Evolutionary conservation across 2,888 invertebrate species (phyloP).

Genomic region (Trisateles emortualis): DNA sequence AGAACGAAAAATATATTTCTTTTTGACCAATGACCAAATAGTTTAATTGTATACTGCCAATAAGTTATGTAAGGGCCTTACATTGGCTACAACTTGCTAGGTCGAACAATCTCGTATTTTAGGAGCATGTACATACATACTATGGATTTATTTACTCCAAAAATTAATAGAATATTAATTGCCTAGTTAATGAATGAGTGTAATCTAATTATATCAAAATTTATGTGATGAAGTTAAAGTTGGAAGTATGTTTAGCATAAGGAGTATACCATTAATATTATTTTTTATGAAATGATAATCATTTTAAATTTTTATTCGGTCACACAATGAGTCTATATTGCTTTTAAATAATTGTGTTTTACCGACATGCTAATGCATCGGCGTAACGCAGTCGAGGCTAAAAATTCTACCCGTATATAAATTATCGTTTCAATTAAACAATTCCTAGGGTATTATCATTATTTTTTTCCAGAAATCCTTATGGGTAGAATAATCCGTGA

Average conservation of each 20-base stretch:
- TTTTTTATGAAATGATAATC: conserved; percentile 57
- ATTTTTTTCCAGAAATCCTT: no score
- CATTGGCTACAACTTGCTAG: conserved; percentile 55
- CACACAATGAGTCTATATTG: conserved; percentile 18
- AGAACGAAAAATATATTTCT: conserved; percentile 3
- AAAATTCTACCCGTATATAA: no score
- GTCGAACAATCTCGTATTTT: conserved; percentile 65
- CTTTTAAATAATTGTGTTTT: conserved; percentile 23
- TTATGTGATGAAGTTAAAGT: conserved; percentile 43
- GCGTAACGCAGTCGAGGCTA: neutral
- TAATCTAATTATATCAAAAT: conserved; percentile 54
- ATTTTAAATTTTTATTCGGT: conserved; percentile 32
- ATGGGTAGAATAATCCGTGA: no score
- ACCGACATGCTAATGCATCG: conserved; percentile 13
- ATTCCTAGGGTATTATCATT: no score
- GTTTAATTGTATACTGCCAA: conserved; percentile 7
- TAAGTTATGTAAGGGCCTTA: neutral
- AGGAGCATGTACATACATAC: conserved; percentile 72
- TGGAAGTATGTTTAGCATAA: conserved; percentile 52
- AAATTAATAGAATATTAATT: conserved; percentile 62
- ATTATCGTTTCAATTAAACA: no score
- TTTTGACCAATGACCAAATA: conserved; percentile 9
- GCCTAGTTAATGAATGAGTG: conserved; percentile 51
- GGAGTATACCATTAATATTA: conserved; percentile 74
- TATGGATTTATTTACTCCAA: conserved; percentile 79